Base-by-base conservation (phyloP, 2,113 vertebrate genomes). In the Charina bottae region DNA sequence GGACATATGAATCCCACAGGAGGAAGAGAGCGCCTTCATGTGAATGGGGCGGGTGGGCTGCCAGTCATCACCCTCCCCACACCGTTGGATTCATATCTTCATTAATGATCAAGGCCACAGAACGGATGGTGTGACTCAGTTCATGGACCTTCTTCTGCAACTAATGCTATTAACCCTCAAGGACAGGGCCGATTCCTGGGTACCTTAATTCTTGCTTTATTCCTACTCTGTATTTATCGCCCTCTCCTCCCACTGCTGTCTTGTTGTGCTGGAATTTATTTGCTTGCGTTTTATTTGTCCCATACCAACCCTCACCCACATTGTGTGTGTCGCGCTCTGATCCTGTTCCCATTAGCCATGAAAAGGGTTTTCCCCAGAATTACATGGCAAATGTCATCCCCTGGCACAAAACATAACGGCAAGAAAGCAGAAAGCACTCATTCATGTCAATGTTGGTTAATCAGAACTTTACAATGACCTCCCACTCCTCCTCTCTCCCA, bases 21-120 rank as follows among this genome's bases (percentile, higher is more conserved):
- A 60, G 55, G 91, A 60, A 53, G 46, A 21, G 42, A 58, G 42
- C 4, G 21, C 2, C 15, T 23, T 5, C 24, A 9, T 84, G 33
- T 23, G 85, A 54, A 83, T 53, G 60, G 85, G n/a, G 33, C 28
- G 28, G 62, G 62, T 0, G 4, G 62, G 28, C 62, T 60, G 26
- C 11, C 55, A 26, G n/a, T 54, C 28, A 55, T 54, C 23, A 28
- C 42, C n/a, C 54, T 56, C 53, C 56, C 85, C 46, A 4, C 12
- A 9, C 86, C 0, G 23, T 2, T 83, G 89, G 42, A 87, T 93
- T 90, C 85, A 90, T 93, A 90, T 23, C 89, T 60, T 53, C 89
- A 42, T 93, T 93, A 87, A 88, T 88, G 89, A 86, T 84, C 55
- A 60, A 78, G 83, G 92, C 89, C 42, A 10, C 55, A 60, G 28